Base-by-base conservation (phyloP, 2,888 invertebrate species). In the Eucera pruinosa region DNA sequence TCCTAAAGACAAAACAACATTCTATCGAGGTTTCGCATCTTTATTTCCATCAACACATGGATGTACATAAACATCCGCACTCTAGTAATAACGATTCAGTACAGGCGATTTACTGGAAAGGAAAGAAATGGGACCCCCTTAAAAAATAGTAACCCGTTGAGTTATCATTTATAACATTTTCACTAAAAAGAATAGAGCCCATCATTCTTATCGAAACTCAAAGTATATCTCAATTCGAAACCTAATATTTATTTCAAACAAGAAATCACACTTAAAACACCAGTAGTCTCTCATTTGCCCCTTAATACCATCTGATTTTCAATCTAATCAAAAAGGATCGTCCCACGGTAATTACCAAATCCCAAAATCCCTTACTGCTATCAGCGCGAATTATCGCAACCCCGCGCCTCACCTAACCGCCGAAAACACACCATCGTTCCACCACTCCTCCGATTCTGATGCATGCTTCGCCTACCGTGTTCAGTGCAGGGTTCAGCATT, bases 341-440 rank as follows among this genome's bases (percentile, higher is more conserved):
- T 64, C 64, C 66, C 30, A 45, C 52, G 62, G 60, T 81, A 74
- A 74, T 74, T 67, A 58, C 57, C 48, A 74, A 57, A 50, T 71
- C 57, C 30, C 20, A 48, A 73, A 69, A 70, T 70, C 67, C 57
- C 39, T 36, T 20, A n/a, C 11, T 30, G 30, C 4, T n/a, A 15
- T n/a, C 50, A 33, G 33, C 55, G 20, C 70, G 33, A 48, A 61
- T 61, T 52, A 45, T 62, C 41, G 47, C 39, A 23, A 33, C 25
- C n/a, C 33, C 33, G 33, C 36, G 36, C 6, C n/a, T n/a, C n/a
- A 11, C 36, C 36, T 20, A 47, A 43, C 52, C 54, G 20, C 41
- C 18, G n/a, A 20, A 48, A 33, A 54, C 54, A 54, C n/a, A 20
- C 30, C 6, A n/a, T 11, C 30, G 15, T 11, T 30, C 30, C 18